Base-by-base conservation (phyloP, 2,888 invertebrate genomes). In the Nymphalis urticae region DNA sequence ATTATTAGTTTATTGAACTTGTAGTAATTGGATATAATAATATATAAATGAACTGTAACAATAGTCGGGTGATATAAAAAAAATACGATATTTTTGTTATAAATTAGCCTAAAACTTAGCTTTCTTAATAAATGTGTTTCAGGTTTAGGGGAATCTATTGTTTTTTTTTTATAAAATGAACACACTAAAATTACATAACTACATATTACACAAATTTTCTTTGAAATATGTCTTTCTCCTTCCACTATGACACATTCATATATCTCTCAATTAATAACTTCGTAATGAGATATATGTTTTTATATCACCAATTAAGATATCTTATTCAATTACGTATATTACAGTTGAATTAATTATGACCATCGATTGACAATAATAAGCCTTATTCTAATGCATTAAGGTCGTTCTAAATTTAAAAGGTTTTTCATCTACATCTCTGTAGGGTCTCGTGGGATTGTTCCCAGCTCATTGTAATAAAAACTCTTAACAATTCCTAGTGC, bases 401-500 rank as follows among this genome's bases (percentile, higher is more conserved):
- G 64, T 68, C 51, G 21, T 54, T 51, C 60, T 27, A 24, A 62
- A 70, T 63, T 17, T 51, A 63, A 63, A 42, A 13, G 10, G 19
- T 47, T 53, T 67, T 67, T 69, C 59, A 54, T 27, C 36, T 54
- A 62, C 61, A 64, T 65, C 56, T 75, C 76, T 74, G 77, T 81
- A 78, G 77, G 81, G 83, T 87, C 85, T 88, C 90, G 90, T 89
- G 89, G 84, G 89, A 89, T 81, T 80, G 83, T 90, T 89, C 89
- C 82, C 89, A 88, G 80, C 81, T 80, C 80, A 74, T 77, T 76
- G 74, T 75, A 76, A 76, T 76, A 80, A 78, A 78, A 76, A 81
- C 80, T 80, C 77, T 78, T 84, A 79, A 78, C 75, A 73, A 76
- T 70, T 79, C 80, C 80, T 88, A 79, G 69, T 72, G 51, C 73